Conservation (phyloP, 1,140 invertebrate genomes). For the Aphidius gifuensis region DNA sequence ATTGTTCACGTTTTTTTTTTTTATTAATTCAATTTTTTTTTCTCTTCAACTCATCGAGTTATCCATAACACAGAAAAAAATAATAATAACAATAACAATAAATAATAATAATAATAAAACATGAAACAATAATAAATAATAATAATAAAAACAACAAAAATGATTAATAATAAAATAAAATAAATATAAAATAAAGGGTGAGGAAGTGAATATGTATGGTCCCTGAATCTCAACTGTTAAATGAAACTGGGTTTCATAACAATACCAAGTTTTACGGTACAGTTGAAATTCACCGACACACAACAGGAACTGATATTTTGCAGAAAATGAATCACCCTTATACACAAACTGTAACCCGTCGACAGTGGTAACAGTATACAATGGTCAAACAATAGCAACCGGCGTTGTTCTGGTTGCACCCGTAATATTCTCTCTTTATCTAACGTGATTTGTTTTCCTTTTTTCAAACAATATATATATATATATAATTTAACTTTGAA, state of each 20-base stretch:
- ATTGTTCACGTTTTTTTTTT: slow-evolving; percentile 9
- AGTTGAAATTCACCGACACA: slow-evolving; percentile 34
- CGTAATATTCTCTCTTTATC: background rate
- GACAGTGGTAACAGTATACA: slow-evolving; percentile 46
- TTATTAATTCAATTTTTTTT: background rate
- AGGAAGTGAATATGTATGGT: background rate
- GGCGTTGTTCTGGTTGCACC: slow-evolving; percentile 30
- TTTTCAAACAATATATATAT: background rate
- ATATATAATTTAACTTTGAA: no score
- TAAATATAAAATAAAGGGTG: no score
- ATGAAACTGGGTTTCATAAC: slow-evolving; percentile 10
- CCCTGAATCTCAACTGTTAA: background rate
- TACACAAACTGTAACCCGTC: slow-evolving; percentile 37
- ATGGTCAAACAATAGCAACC: slow-evolving; percentile 47
- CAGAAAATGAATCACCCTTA: slow-evolving; percentile 50
- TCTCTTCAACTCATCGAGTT: background rate
- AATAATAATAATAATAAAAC: no score
- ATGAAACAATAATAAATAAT: no score
- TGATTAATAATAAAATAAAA: no score
- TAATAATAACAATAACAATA: no score
- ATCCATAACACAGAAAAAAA: no score
- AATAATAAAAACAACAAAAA: no score
- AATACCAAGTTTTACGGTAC: slow-evolving; percentile 9
- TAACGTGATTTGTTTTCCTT: background rate
- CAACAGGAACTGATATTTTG: slow-evolving; percentile 52